Base-by-base conservation (phyloP, 2,113 vertebrate species). In the Melanotaenia duboulayi region DNA sequence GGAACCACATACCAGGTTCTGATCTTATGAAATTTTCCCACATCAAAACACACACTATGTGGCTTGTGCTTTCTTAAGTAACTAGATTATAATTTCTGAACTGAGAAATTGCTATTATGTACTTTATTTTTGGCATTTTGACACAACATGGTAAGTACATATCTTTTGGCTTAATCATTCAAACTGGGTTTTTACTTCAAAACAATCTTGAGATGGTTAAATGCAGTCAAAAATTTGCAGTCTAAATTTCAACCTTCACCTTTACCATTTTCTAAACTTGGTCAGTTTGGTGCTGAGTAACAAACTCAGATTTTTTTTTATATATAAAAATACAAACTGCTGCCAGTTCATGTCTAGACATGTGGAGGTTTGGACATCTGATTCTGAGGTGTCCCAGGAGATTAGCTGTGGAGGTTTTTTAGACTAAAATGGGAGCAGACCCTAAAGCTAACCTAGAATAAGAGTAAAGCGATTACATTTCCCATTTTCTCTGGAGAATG, bases 381-480 rank as follows among this genome's bases (percentile, higher is more conserved):
- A 42, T 48, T 59, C 37, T 24, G 7, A 59, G 46, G 37, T 23
- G n/a, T 44, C 24, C 16, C 55, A 44, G 40, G 49, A 52, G 35
- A 32, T 60, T 37, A n/a, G 37, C 32, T 12, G 42, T 49, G 46
- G 51, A 49, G 35, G 50, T 19, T 42, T 62, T 74, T 39, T 17
- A 16, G 23, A 17, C 57, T 80, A n/a, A 44, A 74, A 35, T 63
- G 22, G n/a, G 12, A 73, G 69, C 58, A 46, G 57, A 76, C 64
- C 19, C 39, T 17, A 12, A 40, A 63, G 42, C 42, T 44, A 44
- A 74, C 39, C 54, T 46, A 44, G 42, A 17, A 48, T 4, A 48
- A 39, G 52, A 65, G 60, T 59, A 16, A 14, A 42, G 22, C 56
- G 57, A 57, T 63, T 11, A 63, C 10, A 20, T 20, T 42, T 67